Conservation (phyloP, 2,888 invertebrate species). For the Eristalinus aeneus region DNA sequence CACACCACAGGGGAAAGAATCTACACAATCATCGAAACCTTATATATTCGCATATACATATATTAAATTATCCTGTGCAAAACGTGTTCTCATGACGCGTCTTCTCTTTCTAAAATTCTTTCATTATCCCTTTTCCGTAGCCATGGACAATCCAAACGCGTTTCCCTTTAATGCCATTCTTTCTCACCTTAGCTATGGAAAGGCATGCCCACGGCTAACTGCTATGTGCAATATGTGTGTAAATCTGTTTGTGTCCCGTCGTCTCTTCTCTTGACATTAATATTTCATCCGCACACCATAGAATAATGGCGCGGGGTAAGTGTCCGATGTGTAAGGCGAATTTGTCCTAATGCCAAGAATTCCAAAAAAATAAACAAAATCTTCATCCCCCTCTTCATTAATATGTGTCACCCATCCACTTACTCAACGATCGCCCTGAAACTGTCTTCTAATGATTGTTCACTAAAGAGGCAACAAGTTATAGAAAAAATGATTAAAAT, state of each 20-base stretch:
- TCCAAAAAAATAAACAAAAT: no score
- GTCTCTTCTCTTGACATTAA: not conserved
- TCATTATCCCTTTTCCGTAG: not conserved
- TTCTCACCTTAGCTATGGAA: not conserved
- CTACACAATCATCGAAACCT: not conserved
- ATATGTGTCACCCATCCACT: not conserved
- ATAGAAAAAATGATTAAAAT: conserved; percentile 14
- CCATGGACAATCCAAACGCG: not conserved
- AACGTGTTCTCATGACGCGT: conserved; percentile 39
- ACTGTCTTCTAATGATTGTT: not conserved
- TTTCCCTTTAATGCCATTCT: no score
- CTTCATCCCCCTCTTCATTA: not conserved
- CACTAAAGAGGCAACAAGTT: conserved; percentile 47
- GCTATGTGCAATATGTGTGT: not conserved
- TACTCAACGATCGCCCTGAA: not conserved
- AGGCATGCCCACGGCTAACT: not conserved
- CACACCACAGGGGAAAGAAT: not conserved
- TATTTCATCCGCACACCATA: no score
- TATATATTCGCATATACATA: not conserved
- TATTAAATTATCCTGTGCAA: conserved; percentile 36
- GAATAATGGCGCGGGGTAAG: no score
- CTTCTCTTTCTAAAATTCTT: conserved; percentile 2
- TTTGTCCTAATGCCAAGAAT: no score
- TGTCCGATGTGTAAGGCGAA: no score
- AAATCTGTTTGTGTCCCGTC: not conserved